Conservation (phyloP, 2,888 invertebrate genomes). For the Bellardia bayeri region DNA sequence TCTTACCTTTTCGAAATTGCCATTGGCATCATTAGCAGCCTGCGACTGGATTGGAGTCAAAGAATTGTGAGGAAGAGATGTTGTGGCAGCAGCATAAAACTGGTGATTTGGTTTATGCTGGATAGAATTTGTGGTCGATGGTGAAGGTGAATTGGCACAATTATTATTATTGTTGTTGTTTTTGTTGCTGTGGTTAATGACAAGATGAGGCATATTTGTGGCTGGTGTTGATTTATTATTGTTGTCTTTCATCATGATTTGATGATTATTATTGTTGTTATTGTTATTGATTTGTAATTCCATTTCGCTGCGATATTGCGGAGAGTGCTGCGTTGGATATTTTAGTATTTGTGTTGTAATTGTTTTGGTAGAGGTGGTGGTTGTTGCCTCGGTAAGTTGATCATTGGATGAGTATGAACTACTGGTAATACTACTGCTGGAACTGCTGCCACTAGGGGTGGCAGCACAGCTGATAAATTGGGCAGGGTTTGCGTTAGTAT, state of each 20-base stretch:
- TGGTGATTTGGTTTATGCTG: slow-evolving; percentile 52
- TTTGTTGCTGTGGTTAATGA: slow-evolving; percentile 65
- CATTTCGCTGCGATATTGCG: slow-evolving; percentile 80
- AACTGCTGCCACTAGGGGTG: slow-evolving; percentile 74
- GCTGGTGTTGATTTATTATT: slow-evolving; percentile 68
- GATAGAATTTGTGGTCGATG: slow-evolving; percentile 47
- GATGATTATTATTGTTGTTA: slow-evolving; percentile 75
- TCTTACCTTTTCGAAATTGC: slow-evolving; percentile 78
- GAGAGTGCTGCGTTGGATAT: slow-evolving; percentile 72
- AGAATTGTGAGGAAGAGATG: slow-evolving; percentile 54
- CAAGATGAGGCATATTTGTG: slow-evolving; percentile 70
- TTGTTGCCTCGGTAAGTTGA: slow-evolving; percentile 73
- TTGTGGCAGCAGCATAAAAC: slow-evolving; percentile 12
- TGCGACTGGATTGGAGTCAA: slow-evolving; percentile 7
- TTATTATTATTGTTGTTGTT: slow-evolving; percentile 75
- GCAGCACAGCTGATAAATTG: slow-evolving; percentile 55
- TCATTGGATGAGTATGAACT: slow-evolving; percentile 79
- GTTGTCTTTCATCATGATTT: slow-evolving; percentile 74
- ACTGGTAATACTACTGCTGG: slow-evolving; percentile 78
- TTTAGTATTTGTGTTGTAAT: slow-evolving; percentile 79
- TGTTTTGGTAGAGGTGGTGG: slow-evolving; percentile 78
- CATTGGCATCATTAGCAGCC: slow-evolving; percentile 76
- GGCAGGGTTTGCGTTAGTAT: slow-evolving; percentile 13
- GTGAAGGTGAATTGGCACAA: slow-evolving; percentile 68
- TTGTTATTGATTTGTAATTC: slow-evolving; percentile 80